Base-by-base conservation (phyloP, 64 coral and sea anemone genomes). In the Dendronephthya gigantea region DNA sequence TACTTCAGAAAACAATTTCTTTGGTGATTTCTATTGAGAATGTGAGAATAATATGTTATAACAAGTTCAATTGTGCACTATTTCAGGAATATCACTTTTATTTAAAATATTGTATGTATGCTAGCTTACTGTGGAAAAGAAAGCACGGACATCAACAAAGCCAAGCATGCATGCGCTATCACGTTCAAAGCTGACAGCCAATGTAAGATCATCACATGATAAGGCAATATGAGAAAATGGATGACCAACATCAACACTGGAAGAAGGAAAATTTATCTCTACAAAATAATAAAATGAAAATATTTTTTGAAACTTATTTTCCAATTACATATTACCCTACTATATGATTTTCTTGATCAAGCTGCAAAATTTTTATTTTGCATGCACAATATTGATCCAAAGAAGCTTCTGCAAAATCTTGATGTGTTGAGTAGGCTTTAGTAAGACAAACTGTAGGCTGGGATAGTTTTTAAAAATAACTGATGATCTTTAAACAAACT, bases 191-290 rank as follows among this genome's bases (percentile, higher is more conserved):
- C 87, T 83, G 12, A 98, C 85, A 72, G 95, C 93, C 9, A 98
- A 43, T 28, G 89, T 93, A 23, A 93, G 30, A 45, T 91, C 82
- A 88, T 98, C 89, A 85, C 69, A 52, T 47, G 92, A 93, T 29
- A 98, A 27, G 12, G 83, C 84, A 32, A 98, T 70, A 88, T 91
- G 92, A 59, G 31, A 79, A 36, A 93, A 87, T 88, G 85, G 35
- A 19, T 86, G 62, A 52, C 90, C 90, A 45, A 91, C 33, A 0
- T 87, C 84, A 65, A 93, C 40, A 47, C 56, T 85, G 9, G 59
- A 82, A 35, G 91, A 98, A 11, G 89, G 84, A 83, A 84, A 98
- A 7, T 85, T 52, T 10, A 81, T 58, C 35, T 93, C 95, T 98
- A 30, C 50, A 89, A 84, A 14, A 49, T 59, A 0, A 66, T 81